Percentiles rank a stretch among this genome's conserved stretches.
These are phyloP conservation scores for Parazoanthus darwini DNA, from an alignment of 92 coral and sea anemone species.

Conservation along the genomic window DNA sequence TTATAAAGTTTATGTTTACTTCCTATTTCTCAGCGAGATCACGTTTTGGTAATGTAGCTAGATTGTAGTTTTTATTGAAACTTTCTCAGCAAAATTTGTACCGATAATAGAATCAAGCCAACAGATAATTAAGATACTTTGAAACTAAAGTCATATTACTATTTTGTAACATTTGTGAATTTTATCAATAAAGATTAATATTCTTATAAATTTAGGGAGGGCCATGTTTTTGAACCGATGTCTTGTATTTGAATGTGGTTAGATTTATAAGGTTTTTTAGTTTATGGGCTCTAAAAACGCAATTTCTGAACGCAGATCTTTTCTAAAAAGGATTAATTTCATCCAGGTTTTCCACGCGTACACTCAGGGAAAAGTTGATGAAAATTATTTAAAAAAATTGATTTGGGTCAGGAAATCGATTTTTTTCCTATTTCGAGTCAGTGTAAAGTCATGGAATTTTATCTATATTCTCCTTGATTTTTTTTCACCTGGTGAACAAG, in stretches of 20 bases:
- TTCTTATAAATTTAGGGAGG: constrained; percentile 6
- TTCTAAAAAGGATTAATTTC: too few species aligned
- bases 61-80: neutral
- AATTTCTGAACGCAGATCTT: too few species aligned
- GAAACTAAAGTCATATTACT: neutral
- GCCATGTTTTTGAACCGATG: neutral
- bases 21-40: neutral
- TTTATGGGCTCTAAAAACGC: too few species aligned
- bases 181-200: constrained; percentile 36
- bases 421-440: too few species aligned
- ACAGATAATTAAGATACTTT: neutral
- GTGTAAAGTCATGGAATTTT: too few species aligned
- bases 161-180: constrained; percentile 26
- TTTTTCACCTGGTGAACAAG: too few species aligned
- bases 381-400: too few species aligned
- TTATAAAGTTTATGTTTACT: neutral
- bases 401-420: too few species aligned
- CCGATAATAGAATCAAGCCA: neutral
- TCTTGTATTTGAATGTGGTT: neutral
- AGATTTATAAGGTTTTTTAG: too few species aligned
- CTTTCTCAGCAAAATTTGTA: neutral
- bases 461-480: too few species aligned
- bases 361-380: too few species aligned
- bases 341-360: too few species aligned
- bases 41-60: constrained; percentile 4